Evolutionary conservation across 2,797 vertebrate genomes (phyloP).

Genomic region (Cheirogaleus major): DNA sequence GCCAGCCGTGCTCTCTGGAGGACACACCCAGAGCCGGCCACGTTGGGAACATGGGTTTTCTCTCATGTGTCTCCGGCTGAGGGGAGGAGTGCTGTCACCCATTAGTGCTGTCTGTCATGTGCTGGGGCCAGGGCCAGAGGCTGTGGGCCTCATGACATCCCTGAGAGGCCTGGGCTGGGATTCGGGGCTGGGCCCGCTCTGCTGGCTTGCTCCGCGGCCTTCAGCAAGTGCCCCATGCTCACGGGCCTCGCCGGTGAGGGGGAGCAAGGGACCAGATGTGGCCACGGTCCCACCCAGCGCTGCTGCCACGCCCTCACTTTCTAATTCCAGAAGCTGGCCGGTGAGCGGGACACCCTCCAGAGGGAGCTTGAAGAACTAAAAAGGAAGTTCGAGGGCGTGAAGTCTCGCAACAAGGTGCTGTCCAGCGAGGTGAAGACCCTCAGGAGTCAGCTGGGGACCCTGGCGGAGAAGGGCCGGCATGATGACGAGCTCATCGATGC

Average conservation of each 20-base stretch:
- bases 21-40: neutral
- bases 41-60: neutral
- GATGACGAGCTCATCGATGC: conserved; percentile 93
- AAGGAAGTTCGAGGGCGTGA: conserved; percentile 89
- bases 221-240: neutral
- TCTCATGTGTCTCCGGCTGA: neutral
- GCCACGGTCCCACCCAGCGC: neutral
- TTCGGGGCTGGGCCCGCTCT: neutral
- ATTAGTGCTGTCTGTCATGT: rapidly evolving
- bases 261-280: neutral
- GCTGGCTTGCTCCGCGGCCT: neutral
- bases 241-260: neutral
- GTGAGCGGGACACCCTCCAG: conserved; percentile 88
- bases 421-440: conserved; percentile 90
- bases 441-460: conserved; percentile 89
- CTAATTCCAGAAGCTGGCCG: conserved; percentile 87
- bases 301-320: neutral
- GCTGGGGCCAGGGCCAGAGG: neutral
- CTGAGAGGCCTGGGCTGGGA: neutral
- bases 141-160: neutral
- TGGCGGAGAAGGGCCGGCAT: conserved; percentile 93
- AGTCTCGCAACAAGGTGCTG: conserved; percentile 91
- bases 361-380: conserved; percentile 89
- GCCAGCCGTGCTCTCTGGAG: neutral
- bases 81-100: too few species aligned